Base-by-base conservation (phyloP, 2,888 invertebrate genomes). In the Achlya flavicornis region DNA sequence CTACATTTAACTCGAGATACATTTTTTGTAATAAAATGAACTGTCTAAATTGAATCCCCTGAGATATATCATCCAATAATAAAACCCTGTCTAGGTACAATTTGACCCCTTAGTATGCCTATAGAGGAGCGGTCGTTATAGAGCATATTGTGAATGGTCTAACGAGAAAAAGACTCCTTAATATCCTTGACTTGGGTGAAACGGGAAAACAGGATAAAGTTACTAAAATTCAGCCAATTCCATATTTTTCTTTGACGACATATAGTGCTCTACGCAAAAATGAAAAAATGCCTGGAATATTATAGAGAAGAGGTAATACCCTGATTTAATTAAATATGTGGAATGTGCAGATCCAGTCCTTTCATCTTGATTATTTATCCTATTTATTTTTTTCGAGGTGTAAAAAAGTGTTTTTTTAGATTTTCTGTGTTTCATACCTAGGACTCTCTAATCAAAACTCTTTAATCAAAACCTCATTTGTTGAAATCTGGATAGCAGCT, bases 141-240 rank as follows among this genome's bases (percentile, higher is more conserved):
- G 16, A 53, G 53, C 53, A 53, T 53, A 53, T 53, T 53, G 53
- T 53, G 53, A 53, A 53, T 53, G 53, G 19, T 53, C 53, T 53
- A 53, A 53, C 53, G 53, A 53, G 53, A 19, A 53, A 19, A 53
- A 48, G n/a, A 48, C 48, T 48, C 48, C 48, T n/a, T 48, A 48
- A 53, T 53, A 53, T 16, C 53, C 53, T 53, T 53, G 53, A 53
- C 53, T 53, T 19, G 53, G 19, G 10, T 53, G 19, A 53, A 53
- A 53, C 10, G 53, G 10, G 53, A 14, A 53, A 53, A 53, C 53
- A 53, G 53, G 53, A 53, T 53, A 53, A 53, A 53, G 53, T 53
- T 53, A 53, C 53, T 10, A 19, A 53, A 53, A 53, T 19, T 53
- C 10, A 53, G 19, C 10, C 53, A 53, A 53, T 53, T 19, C 53